These are phyloP conservation scores for Drosophila infuscata DNA, from an alignment of 2,888 invertebrate species.

Conservation along the genomic window DNA sequence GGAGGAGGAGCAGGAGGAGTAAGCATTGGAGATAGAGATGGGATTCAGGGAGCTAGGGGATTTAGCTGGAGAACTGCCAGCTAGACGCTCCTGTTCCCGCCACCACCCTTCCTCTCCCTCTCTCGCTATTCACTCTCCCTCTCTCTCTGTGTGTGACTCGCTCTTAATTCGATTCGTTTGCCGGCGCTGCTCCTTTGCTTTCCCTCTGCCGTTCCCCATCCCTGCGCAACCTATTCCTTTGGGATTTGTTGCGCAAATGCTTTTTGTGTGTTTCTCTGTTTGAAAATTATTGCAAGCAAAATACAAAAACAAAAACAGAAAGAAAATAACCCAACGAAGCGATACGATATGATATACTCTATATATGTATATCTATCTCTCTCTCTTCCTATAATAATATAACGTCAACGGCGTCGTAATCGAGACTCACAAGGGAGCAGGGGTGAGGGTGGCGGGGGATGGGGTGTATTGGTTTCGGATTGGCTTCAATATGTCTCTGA, in stretches of 20 bases:
- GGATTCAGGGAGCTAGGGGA: constrained; percentile 9
- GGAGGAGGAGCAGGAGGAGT: background rate
- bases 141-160: constrained; percentile 34
- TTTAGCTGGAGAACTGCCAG: constrained; percentile 20
- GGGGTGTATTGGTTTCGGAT: constrained; percentile 22
- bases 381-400: constrained; percentile 17
- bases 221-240: constrained; percentile 31
- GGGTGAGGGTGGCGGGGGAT: background rate
- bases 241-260: constrained; percentile 78
- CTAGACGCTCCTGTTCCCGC: constrained; percentile 38
- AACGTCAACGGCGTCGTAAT: constrained; percentile 25
- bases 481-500: constrained; percentile 59
- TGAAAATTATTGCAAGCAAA: constrained; percentile 76
- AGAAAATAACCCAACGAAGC: constrained; percentile 22
- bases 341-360: constrained; percentile 25
- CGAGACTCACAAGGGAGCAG: background rate
- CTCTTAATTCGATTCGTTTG: constrained; percentile 85
- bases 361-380: constrained; percentile 2
- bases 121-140: background rate
- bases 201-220: constrained; percentile 19
- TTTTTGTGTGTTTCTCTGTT: constrained; percentile 80
- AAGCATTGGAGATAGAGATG: constrained; percentile 6
- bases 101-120: constrained; percentile 31
- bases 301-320: constrained; percentile 42
- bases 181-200: constrained; percentile 61